Evolutionary conservation across 2,888 invertebrate genomes (phyloP).

Genomic region (Agrotis exclamationis): DNA sequence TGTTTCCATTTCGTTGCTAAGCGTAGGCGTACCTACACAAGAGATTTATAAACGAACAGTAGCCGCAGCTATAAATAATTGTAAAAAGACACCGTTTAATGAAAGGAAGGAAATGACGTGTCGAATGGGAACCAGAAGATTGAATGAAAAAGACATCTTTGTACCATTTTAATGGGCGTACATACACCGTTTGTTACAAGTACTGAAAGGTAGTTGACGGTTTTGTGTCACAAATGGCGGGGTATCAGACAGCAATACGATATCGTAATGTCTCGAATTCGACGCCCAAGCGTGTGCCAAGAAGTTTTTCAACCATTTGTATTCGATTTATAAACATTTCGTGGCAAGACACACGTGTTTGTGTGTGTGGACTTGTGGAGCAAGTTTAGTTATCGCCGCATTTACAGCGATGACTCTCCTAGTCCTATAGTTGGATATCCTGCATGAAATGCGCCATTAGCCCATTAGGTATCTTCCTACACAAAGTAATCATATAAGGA

Average conservation of each 20-base stretch:
- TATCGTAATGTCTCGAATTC: constrained; percentile 37
- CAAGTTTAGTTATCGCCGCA: constrained; percentile 17
- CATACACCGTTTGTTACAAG: constrained; percentile 6
- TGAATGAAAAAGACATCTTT: not conserved
- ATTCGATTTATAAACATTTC: constrained; percentile 53
- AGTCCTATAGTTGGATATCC: constrained; percentile 47
- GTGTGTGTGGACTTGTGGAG: constrained; percentile 9
- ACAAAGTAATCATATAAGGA: not conserved
- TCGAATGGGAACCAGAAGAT: constrained; percentile 17
- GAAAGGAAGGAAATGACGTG: constrained; percentile 62
- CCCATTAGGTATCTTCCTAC: constrained; percentile 5
- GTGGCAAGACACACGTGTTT: constrained; percentile 11
- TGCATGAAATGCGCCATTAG: constrained; percentile 11
- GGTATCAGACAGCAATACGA: constrained; percentile 23
- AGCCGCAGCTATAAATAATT: constrained; percentile 64
- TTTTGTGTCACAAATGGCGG: constrained; percentile 22
- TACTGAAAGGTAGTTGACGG: constrained; percentile 24
- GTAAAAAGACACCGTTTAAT: constrained; percentile 64
- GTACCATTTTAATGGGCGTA: constrained; percentile 1
- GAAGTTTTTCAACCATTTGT: constrained; percentile 46
- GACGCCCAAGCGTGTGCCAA: constrained; percentile 45
- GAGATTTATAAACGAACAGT: constrained; percentile 68
- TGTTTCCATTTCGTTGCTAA: constrained; percentile 55
- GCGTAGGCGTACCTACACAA: constrained; percentile 67
- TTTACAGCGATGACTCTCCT: constrained; percentile 42